phyloP scores from a whole-genome alignment of 2,888 invertebrate species.

The Ectemnius cavifrons region DNA sequence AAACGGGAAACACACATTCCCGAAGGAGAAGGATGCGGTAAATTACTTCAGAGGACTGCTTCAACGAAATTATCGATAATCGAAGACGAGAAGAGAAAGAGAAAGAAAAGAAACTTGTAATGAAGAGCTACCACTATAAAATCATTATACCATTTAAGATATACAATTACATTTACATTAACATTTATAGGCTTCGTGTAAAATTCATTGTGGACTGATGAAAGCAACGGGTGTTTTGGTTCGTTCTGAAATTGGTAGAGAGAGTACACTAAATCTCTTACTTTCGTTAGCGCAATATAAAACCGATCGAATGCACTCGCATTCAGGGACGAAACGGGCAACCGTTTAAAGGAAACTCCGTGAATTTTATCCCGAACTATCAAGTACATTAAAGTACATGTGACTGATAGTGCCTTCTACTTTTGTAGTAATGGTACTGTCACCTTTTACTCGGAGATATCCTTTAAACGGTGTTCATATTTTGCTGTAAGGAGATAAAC shows the following conservation, averaged over 20 bases:
- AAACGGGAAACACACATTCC: conserved; percentile 21
- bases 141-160: conserved; percentile 53
- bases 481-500: too few species aligned
- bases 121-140: conserved; percentile 59
- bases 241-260: conserved; percentile 14
- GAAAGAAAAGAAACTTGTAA: conserved; percentile 33
- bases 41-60: conserved; percentile 29
- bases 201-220: conserved; percentile 30
- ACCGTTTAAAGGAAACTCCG: conserved; percentile 36
- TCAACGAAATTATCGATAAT: conserved; percentile 43
- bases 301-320: conserved; percentile 15
- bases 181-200: conserved; percentile 31
- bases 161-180: conserved; percentile 55
- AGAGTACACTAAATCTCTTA: conserved; percentile 14
- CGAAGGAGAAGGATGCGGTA: conserved; percentile 28
- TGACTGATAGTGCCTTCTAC: too few species aligned
- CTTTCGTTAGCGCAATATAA: conserved; percentile 14
- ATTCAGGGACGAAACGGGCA: conserved; percentile 12
- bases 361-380: not conserved
- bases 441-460: too few species aligned
- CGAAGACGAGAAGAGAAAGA: conserved; percentile 27
- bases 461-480: too few species aligned
- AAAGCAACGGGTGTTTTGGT: conserved; percentile 28
- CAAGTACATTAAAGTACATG: too few species aligned
- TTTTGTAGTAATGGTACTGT: too few species aligned